Evolutionary conservation across 1,140 invertebrate genomes (phyloP).

Genomic region (Gyrodactylus bullatarudis): DNA sequence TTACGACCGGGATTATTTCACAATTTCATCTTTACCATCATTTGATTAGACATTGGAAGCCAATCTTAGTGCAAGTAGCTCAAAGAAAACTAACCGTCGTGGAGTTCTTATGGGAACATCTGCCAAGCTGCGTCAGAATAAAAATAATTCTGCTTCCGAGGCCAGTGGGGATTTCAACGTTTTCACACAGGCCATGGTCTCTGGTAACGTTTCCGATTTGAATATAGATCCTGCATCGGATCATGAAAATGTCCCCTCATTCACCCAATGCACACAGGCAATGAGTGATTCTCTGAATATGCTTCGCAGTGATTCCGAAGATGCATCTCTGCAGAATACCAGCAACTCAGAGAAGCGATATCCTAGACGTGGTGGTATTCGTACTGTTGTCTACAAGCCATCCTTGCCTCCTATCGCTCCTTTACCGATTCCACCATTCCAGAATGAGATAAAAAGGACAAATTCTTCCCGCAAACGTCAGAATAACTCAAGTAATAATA

Average conservation of each 20-base stretch:
- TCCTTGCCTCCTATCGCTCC: neutral
- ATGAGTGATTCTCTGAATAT: too few species aligned
- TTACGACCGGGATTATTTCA: too few species aligned
- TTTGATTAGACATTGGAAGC: neutral
- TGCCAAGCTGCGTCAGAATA: neutral
- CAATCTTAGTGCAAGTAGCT: neutral
- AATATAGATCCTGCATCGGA: neutral
- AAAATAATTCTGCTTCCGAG: neutral
- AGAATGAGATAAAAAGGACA: neutral
- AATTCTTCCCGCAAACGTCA: neutral
- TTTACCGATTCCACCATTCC: neutral
- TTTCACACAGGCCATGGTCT: neutral
- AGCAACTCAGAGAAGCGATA: neutral
- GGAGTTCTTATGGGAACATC: neutral
- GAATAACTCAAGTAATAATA: neutral
- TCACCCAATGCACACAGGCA: neutral
- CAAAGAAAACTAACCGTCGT: neutral
- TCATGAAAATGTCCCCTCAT: neutral
- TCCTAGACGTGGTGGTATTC: neutral
- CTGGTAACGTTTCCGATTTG: neutral
- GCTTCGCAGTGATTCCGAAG: neutral
- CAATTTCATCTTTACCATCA: too few species aligned
- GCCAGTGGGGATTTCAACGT: neutral
- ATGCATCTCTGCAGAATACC: neutral
- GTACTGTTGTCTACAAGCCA: neutral